phyloP scores from a whole-genome alignment of 2,113 vertebrate genomes.

The Laticauda laticaudata region DNA sequence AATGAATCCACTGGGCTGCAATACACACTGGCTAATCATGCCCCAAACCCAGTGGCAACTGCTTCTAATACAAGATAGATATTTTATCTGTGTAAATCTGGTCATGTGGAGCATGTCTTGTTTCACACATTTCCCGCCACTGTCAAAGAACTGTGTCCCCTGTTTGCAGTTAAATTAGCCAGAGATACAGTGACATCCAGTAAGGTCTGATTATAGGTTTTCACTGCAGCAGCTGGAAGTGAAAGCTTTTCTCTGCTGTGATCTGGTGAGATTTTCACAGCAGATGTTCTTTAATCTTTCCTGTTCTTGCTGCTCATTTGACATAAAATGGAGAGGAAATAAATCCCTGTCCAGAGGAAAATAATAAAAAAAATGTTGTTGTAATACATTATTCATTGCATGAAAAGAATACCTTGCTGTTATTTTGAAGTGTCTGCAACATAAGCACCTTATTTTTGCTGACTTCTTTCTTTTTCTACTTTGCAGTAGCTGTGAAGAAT shows the following conservation, averaged over 20 bases:
- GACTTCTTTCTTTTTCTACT: background rate
- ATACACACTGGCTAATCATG: background rate
- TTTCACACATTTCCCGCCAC: background rate
- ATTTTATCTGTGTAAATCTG: background rate
- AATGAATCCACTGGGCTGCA: background rate
- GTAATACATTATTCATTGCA: fast-evolving
- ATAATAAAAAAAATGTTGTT: background rate
- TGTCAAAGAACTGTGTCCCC: background rate
- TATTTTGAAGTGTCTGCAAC: background rate
- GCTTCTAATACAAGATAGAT: background rate
- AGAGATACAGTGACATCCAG: background rate
- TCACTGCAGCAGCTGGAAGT: constrained; percentile 31
- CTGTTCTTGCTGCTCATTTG: constrained; percentile 35
- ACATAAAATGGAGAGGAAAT: background rate
- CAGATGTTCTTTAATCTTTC: constrained; percentile 46
- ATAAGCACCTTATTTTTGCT: background rate
- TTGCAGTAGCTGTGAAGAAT: background rate
- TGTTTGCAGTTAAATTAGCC: constrained; percentile 33
- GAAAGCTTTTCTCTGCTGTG: background rate
- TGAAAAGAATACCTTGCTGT: constrained; percentile 1
- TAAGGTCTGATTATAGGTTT: constrained; percentile 44
- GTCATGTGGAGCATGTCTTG: background rate
- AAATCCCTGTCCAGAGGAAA: constrained; percentile 42
- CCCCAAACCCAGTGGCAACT: background rate
- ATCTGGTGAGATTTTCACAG: background rate